Evolutionary conservation across 2,888 invertebrate genomes (phyloP).

Genomic region (Zhuqinia jingwanae): DNA sequence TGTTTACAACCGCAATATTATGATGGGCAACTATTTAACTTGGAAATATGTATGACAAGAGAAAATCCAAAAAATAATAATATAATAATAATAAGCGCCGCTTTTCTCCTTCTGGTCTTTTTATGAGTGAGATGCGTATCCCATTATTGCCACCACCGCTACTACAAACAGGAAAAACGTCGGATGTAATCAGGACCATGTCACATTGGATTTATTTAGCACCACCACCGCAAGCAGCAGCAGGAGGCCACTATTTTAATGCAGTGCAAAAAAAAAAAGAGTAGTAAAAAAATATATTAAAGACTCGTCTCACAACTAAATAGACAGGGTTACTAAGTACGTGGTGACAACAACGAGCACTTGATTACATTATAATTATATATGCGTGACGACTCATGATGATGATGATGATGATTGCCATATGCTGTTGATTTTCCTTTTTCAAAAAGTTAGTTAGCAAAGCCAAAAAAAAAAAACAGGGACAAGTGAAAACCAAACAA

Average conservation of each 20-base stretch:
- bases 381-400: neutral
- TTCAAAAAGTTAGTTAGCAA: neutral
- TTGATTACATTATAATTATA: conserved; percentile 40
- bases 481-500: too few species aligned
- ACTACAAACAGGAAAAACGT: neutral
- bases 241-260: too few species aligned
- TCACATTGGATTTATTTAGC: conserved; percentile 35
- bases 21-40: conserved; percentile 14
- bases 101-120: neutral
- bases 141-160: neutral
- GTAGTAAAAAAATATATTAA: too few species aligned
- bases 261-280: neutral
- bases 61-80: neutral
- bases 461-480: neutral
- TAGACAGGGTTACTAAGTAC: neutral
- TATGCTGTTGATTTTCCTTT: neutral
- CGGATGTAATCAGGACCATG: conserved; percentile 44
- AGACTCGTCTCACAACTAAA: conserved; percentile 20
- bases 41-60: neutral
- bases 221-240: too few species aligned
- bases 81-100: neutral
- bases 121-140: neutral
- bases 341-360: neutral
- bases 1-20: neutral
- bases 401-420: neutral